Percentiles rank a stretch among this genome's conserved stretches.
Conservation (phyloP, 2,113 vertebrate species). For the Rhynchomys soricoides region DNA sequence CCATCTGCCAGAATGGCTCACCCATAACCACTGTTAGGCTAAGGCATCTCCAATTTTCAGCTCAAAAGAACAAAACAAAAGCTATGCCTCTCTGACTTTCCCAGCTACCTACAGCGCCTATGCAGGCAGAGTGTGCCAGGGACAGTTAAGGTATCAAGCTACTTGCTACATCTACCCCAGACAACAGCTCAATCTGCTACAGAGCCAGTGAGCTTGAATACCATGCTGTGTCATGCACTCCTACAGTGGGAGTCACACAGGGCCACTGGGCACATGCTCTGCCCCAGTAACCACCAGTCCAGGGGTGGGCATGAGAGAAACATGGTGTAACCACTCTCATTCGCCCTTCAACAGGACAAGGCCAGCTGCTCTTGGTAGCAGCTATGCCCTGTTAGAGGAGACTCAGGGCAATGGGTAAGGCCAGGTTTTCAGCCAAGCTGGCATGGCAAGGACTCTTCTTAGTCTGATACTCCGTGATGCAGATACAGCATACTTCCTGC, state of each 20-base stretch:
- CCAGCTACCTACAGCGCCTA: background rate
- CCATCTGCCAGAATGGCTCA: background rate
- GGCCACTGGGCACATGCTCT: background rate
- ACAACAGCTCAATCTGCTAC: background rate
- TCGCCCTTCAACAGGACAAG: background rate
- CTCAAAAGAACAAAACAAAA: background rate
- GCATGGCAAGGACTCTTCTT: background rate
- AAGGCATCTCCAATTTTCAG: background rate
- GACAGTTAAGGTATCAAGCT: background rate
- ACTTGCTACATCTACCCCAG: background rate
- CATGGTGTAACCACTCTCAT: background rate
- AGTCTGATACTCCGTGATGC: no score
- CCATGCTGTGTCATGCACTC: background rate
- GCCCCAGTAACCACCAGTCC: background rate
- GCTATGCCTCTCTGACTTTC: background rate
- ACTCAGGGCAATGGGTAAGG: background rate
- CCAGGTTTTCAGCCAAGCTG: background rate
- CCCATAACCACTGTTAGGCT: background rate
- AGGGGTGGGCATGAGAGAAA: background rate
- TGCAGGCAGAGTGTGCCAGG: background rate
- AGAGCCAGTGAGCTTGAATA: background rate
- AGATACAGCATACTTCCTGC: background rate
- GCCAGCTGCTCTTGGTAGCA: background rate
- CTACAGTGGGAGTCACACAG: background rate
- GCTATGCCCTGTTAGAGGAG: background rate